Evolutionary conservation across 2,888 invertebrate species (phyloP).

Genomic region (Hirudinaria manillensis): DNA sequence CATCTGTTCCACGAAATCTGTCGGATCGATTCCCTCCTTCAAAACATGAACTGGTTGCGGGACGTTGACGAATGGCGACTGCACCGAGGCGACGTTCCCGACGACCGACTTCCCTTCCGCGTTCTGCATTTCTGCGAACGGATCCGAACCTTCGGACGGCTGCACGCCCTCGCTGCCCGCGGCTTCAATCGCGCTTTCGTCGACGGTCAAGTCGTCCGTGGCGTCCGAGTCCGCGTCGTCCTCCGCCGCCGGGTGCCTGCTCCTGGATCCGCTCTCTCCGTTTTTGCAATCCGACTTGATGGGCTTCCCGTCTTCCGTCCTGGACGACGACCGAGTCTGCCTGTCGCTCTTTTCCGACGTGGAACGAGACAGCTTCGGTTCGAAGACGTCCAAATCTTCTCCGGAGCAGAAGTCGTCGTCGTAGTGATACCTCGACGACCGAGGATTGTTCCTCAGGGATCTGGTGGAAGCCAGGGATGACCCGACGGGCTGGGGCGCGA

Average conservation of each 20-base stretch:
- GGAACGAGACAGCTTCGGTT: neutral
- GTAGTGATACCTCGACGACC: conserved; percentile 8
- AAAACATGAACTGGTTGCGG: neutral
- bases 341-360: conserved; percentile 1
- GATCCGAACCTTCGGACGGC: neutral
- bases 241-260: neutral
- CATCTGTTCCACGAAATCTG: too few relatives aligned
- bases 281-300: neutral
- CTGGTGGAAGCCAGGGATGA: conserved; percentile 6
- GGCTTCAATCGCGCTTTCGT: conserved; percentile 9
- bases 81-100: neutral
- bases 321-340: conserved; percentile 17
- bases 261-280: neutral
- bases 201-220: conserved; percentile 28
- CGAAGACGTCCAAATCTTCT: conserved; percentile 22
- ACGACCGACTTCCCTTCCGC: neutral
- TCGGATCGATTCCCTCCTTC: neutral
- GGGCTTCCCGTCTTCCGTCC: neutral
- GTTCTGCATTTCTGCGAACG: neutral
- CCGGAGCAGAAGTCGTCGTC: conserved; percentile 25
- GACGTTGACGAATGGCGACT: neutral
- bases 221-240: conserved; percentile 22
- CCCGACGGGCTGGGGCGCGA: neutral
- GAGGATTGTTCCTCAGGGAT: conserved; percentile 17
- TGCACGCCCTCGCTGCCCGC: neutral